Evolutionary conservation across 1,140 invertebrate species (phyloP), one percentile per base, ranked within the genome.

Genomic region (Drosophila rhopaloa): DNA sequence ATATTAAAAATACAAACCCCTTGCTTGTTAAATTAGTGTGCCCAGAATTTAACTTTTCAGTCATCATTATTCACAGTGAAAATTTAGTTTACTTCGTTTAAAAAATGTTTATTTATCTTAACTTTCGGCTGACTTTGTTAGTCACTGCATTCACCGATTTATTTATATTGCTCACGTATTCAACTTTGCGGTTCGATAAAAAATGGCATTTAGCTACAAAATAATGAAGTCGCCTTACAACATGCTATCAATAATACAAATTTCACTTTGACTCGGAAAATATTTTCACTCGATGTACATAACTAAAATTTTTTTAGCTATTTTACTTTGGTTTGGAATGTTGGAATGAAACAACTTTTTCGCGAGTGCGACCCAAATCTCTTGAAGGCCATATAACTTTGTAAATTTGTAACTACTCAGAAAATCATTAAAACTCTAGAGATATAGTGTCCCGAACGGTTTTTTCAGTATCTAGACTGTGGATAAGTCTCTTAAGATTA

Each of bases 41-140:
- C 92, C 93, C 94, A 81, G 93, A 91, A 92, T 93, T 93, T 92
- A 94, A 93, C 93, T 93, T 94, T 93, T 94, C 94, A 84, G 93
- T 94, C 94, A 94, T 94, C 94, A 94, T 94, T 67, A 56, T 76
- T 56, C 37, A 37, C 65, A 71, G 46, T 43, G 10, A 71, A 40
- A 35, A 19, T 58, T 13, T 57, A 58, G 32, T 56, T 47, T 68
- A 71, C 19, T 50, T 58, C 19, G 32, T 71, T 71, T 57, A 50
- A 70, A 71, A 67, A 71, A 59, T 74, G 40, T 60, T 75, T 38
- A 37, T 55, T 44, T 46, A 50, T 76, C 58, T 81, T 48, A 70
- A 62, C 27, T 55, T 48, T 44, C 53, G 38, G 57, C n/a, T 61
- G 57, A 73, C 32, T 54, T 35, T 44, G 44, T 29, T 11, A 57